A percentile compares a stretch with the other conserved stretches of the same genome.
Evolutionary conservation across 2,797 vertebrate genomes (phyloP).

Genomic region (Carcharodon carcharias): DNA sequence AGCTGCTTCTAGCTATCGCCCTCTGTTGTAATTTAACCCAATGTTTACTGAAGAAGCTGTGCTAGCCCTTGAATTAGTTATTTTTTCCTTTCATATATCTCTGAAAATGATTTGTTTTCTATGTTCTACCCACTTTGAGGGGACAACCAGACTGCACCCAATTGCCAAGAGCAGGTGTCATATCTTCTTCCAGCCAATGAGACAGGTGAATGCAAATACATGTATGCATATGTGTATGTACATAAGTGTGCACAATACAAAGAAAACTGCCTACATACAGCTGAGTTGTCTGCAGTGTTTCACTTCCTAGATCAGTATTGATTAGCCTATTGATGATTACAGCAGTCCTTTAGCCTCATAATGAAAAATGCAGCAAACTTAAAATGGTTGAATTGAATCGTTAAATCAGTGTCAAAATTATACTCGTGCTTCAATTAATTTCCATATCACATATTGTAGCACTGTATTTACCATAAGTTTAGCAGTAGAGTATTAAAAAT

Average conservation of each 20-base stretch:
- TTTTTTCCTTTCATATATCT: background rate
- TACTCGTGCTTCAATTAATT: background rate
- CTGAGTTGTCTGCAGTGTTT: background rate
- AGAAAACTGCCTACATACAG: background rate
- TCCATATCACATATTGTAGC: background rate
- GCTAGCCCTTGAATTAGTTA: background rate
- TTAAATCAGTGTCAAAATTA: background rate
- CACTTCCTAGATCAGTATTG: background rate
- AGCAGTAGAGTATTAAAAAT: background rate
- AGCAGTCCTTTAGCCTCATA: background rate
- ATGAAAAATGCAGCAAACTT: background rate
- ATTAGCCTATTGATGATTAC: background rate
- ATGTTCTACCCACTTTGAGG: background rate
- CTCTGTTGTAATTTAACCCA: background rate
- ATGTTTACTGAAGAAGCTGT: background rate
- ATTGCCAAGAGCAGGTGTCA: background rate
- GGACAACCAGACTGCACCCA: background rate
- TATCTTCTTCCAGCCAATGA: background rate
- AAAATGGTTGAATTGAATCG: background rate
- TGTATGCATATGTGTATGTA: background rate
- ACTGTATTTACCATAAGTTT: background rate
- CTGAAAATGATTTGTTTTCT: background rate
- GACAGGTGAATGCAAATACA: background rate
- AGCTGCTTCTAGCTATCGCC: background rate
- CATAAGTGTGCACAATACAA: background rate